Percentiles rank a stretch among this genome's conserved stretches.
These are phyloP conservation scores for Drosophila novamexicana DNA, from an alignment of 1,140 invertebrate species.

Conservation along the genomic window DNA sequence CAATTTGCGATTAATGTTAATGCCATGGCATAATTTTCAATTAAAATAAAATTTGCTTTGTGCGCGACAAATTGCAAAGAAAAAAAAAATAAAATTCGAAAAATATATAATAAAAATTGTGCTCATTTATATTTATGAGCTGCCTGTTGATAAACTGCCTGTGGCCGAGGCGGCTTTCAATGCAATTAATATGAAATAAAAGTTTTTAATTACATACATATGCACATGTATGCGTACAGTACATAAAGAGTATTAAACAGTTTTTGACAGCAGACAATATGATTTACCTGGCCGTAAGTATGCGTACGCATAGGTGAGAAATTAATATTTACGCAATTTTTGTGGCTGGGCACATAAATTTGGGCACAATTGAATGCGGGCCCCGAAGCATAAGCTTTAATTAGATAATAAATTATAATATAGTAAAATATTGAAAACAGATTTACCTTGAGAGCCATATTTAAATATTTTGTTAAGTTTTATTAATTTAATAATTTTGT, in stretches of 20 bases:
- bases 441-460: too few relatives aligned
- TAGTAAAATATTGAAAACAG: not conserved
- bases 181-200: constrained; percentile 76
- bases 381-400: not conserved
- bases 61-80: constrained; percentile 73
- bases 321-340: constrained; percentile 9
- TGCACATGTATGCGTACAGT: not conserved
- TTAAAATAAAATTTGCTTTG: constrained; percentile 82
- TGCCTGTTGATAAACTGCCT: constrained; percentile 62
- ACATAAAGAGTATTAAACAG: constrained; percentile 51
- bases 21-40: constrained; percentile 81
- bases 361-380: too few relatives aligned
- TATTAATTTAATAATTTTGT: too few relatives aligned
- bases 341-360: not conserved
- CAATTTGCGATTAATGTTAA: constrained; percentile 71
- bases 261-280: constrained; percentile 54
- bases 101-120: constrained; percentile 36
- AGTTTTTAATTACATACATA: constrained; percentile 65
- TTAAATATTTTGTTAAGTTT: too few relatives aligned
- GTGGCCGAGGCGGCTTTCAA: constrained; percentile 56
- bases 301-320: not conserved
- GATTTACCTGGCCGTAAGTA: constrained; percentile 16
- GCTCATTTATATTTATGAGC: constrained; percentile 80
- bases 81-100: constrained; percentile 5
- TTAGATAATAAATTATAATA: constrained; percentile 5